phyloP scores from a whole-genome alignment of 2,113 vertebrate species.

The Ochotona curzoniae region DNA sequence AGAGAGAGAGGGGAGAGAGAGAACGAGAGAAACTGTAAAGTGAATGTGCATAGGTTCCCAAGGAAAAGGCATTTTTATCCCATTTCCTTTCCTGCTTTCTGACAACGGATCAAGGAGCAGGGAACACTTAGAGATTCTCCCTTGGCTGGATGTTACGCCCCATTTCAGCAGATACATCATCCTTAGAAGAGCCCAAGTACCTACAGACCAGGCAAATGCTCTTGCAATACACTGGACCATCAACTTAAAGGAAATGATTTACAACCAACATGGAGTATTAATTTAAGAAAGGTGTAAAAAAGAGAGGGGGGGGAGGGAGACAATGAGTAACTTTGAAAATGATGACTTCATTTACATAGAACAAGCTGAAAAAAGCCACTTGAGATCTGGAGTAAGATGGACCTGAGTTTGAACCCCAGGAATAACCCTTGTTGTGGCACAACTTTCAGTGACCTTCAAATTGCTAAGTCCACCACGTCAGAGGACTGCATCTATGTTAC shows the following conservation, averaged over 20 bases:
- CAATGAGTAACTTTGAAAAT: slow-evolving; percentile 39
- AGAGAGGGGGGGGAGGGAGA: background rate
- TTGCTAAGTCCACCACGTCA: background rate
- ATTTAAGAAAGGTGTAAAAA: slow-evolving; percentile 44
- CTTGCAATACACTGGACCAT: background rate
- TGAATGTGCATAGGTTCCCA: background rate
- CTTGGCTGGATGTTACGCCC: background rate
- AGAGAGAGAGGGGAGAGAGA: background rate
- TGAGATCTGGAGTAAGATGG: background rate
- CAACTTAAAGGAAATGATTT: background rate
- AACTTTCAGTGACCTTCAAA: background rate
- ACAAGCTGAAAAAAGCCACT: background rate
- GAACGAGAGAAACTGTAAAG: background rate
- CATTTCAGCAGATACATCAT: background rate
- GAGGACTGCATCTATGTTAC: background rate
- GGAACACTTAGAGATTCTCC: background rate
- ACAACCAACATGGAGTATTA: background rate
- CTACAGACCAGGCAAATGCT: background rate
- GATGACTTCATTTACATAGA: background rate
- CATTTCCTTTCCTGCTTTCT: background rate
- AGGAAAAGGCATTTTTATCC: background rate
- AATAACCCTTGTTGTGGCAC: background rate
- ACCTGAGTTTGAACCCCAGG: background rate
- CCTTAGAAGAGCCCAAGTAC: background rate
- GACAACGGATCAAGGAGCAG: rapidly evolving